A percentile compares a stretch with the other conserved stretches of the same genome.
These are phyloP conservation scores for Exephanes ischioxanthus DNA, from an alignment of 2,888 invertebrate species.

Conservation along the genomic window DNA sequence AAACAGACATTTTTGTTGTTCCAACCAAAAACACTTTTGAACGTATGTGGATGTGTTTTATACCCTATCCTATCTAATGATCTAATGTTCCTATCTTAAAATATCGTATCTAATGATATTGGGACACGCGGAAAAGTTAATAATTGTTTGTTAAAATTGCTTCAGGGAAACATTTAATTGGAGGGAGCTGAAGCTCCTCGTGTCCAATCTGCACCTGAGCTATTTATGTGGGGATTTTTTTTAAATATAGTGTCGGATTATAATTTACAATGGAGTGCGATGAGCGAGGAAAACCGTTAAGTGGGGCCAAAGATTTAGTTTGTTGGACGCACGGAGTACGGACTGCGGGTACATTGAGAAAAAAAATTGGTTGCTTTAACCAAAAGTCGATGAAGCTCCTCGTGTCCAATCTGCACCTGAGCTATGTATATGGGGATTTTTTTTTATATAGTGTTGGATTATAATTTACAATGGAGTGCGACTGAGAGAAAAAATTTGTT, in stretches of 20 bases:
- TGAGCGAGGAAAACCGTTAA: constrained; percentile 45
- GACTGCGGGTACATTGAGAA: too few relatives aligned
- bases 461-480: constrained; percentile 54
- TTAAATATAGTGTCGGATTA: constrained; percentile 41
- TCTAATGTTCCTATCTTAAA: too few relatives aligned
- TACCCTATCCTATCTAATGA: too few relatives aligned
- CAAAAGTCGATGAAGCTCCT: constrained; percentile 15
- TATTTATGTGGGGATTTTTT: neutral
- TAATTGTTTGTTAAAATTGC: constrained; percentile 33
- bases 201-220: constrained; percentile 10
- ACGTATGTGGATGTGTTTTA: too few relatives aligned
- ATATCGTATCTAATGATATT: neutral
- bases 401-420: constrained; percentile 11
- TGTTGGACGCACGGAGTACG: neutral
- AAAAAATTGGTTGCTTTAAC: too few relatives aligned
- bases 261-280: constrained; percentile 53
- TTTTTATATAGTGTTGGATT: constrained; percentile 30
- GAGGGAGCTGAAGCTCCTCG: constrained; percentile 10
- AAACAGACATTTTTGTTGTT: too few relatives aligned
- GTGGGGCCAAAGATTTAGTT: constrained; percentile 39
- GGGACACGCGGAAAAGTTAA: constrained; percentile 58
- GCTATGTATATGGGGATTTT: neutral
- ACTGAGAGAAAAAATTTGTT: neutral
- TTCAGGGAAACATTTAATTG: constrained; percentile 8
- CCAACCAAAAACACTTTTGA: too few relatives aligned